Evolutionary conservation across 1,140 invertebrate genomes (phyloP), one percentile per base, ranked within the genome.

Genomic region (Pogonognathellus flavescens): DNA sequence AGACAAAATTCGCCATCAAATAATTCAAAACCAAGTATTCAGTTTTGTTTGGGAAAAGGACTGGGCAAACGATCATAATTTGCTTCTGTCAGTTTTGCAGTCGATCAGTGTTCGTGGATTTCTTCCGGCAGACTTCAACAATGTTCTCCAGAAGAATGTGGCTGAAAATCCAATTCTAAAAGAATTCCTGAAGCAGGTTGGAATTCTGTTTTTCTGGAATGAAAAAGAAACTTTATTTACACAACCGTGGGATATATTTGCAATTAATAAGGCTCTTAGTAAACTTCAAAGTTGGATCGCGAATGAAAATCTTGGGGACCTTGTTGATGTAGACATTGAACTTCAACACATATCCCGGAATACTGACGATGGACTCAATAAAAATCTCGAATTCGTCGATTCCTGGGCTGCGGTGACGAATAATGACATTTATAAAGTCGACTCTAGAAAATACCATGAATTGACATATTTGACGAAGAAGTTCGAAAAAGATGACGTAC

Each of bases 141-240:
- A 8, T 5, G 11, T 66, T 25, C 62, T 66, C 10, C 62, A 66
- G 10, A 14, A 14, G 13, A 66, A 66, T 25, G 25, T 66, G 20
- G 25, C 20, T 4, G 62, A 66, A 31, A 22, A 66, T 66, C 0
- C 14, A 5, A 25, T 25, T 25, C 6, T 66, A 1, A 66, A 66
- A 14, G 62, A 66, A 13, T 66, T 66, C 14, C 14, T 66, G 20
- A 66, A 66, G 11, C 14, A 10, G 3, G 62, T 66, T 2, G 62
- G 62, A 3, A 20, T 66, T 13, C 14, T 66, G 2, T 66, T 25
- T 25, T 66, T 66, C 11, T 66, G 62, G 62, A 66, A 66, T 13
- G 62, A 66, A 66, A 66, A 66, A 25, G 62, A 66, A 66, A 66
- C 20, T 13, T 6, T 31, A 14, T 66, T 66, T 31, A 66, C 62